A percentile compares a stretch with the other conserved stretches of the same genome.
These are phyloP conservation scores for Metopia argyrocephala DNA, from an alignment of 2,888 invertebrate species.

Conservation along the genomic window DNA sequence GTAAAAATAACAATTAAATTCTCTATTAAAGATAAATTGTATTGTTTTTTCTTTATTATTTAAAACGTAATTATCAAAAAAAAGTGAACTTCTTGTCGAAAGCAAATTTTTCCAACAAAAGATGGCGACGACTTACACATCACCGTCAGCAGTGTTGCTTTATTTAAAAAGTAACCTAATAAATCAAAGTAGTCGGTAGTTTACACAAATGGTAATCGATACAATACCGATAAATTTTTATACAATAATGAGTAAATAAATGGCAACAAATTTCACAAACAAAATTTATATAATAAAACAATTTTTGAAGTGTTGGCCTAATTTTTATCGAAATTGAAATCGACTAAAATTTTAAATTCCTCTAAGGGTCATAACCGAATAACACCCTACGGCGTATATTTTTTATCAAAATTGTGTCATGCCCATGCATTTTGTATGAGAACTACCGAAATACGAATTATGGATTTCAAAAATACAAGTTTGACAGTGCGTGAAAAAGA, in stretches of 20 bases:
- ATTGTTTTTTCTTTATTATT: constrained; percentile 39
- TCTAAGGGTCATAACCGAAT: too few relatives aligned
- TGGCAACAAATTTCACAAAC: too few relatives aligned
- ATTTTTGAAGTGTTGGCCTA: too few relatives aligned
- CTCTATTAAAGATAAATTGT: constrained; percentile 24
- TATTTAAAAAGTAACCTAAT: constrained; percentile 16
- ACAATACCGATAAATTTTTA: background rate
- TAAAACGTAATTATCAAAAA: constrained; percentile 62
- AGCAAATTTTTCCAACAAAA: constrained; percentile 62
- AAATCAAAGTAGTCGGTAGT: constrained; percentile 22
- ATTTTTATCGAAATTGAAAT: too few relatives aligned
- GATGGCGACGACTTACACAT: constrained; percentile 64
- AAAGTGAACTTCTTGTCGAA: constrained; percentile 49
- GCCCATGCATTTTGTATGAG: too few relatives aligned
- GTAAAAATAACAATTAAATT: constrained; percentile 49
- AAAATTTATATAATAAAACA: too few relatives aligned
- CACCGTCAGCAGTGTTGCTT: constrained; percentile 53
- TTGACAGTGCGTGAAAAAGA: too few relatives aligned
- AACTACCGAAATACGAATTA: too few relatives aligned
- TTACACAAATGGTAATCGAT: constrained; percentile 21
- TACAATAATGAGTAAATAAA: constrained; percentile 10
- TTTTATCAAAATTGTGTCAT: too few relatives aligned
- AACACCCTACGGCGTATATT: too few relatives aligned
- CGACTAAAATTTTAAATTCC: too few relatives aligned
- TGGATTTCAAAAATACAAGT: too few relatives aligned